These are phyloP conservation scores for Volucella bombylans DNA, from an alignment of 2,888 invertebrate genomes.

Conservation along the genomic window DNA sequence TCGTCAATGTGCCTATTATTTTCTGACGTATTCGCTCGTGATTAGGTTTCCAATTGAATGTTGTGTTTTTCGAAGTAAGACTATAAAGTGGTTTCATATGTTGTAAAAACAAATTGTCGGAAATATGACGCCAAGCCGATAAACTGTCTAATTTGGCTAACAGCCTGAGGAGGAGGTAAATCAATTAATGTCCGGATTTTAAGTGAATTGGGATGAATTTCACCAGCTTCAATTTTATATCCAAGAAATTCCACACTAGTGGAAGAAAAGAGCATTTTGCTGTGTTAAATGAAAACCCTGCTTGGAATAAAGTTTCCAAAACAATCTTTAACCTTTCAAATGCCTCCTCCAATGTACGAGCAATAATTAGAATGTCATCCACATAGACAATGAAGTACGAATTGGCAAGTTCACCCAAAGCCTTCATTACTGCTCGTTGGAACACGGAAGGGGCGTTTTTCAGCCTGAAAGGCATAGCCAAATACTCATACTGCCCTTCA, in stretches of 20 bases:
- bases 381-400: too few species aligned
- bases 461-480: too few species aligned
- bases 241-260: constrained; percentile 38
- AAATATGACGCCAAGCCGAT: constrained; percentile 30
- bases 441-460: too few species aligned
- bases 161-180: constrained; percentile 2
- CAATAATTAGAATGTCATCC: too few species aligned
- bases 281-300: constrained; percentile 43
- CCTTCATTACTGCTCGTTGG: too few species aligned
- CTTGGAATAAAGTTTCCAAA: constrained; percentile 38
- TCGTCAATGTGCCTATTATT: too few species aligned
- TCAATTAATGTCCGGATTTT: not conserved
- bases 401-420: too few species aligned
- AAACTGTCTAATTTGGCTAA: not conserved
- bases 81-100: too few species aligned
- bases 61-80: too few species aligned
- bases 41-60: too few species aligned
- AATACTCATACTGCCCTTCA: too few species aligned
- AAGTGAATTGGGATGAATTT: not conserved
- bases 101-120: constrained; percentile 13
- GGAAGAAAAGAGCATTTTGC: constrained; percentile 38
- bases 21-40: too few species aligned
- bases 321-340: constrained; percentile 50
- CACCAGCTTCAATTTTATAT: constrained; percentile 4
- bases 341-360: not conserved